phyloP scores from a whole-genome alignment of 1,140 invertebrate genomes.

The Antheraea mylitta region DNA sequence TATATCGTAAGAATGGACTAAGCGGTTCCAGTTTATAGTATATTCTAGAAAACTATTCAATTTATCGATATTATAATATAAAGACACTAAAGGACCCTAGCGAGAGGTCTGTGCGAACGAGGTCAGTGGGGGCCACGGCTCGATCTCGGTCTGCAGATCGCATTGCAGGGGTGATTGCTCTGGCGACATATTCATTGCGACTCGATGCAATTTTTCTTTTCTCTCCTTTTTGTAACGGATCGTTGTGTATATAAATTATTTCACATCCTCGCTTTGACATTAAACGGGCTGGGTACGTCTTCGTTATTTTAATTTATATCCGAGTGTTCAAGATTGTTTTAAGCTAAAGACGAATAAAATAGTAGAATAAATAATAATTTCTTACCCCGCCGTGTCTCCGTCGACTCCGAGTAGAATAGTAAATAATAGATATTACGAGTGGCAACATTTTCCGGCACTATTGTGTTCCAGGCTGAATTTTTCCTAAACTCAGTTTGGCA shows the following conservation, averaged over 20 bases:
- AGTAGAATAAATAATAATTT: background rate
- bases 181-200: constrained; percentile 10
- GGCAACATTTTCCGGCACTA: background rate
- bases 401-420: too few species aligned
- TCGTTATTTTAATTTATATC: background rate
- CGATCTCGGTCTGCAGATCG: constrained; percentile 15
- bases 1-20: too few species aligned
- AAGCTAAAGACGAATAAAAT: background rate
- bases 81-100: background rate
- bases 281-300: background rate
- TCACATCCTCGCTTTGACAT: background rate
- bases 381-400: too few species aligned
- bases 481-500: background rate
- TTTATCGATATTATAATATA: background rate
- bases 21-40: background rate
- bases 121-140: constrained; percentile 44
- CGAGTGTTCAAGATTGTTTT: background rate
- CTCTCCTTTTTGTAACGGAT: background rate
- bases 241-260: background rate
- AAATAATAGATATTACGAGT: background rate
- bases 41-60: background rate
- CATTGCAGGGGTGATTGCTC: constrained; percentile 24
- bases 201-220: constrained; percentile 7
- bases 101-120: constrained; percentile 41
- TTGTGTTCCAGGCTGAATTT: background rate